Conservation (phyloP, 2,888 invertebrate genomes). For the Macropis europaea region DNA sequence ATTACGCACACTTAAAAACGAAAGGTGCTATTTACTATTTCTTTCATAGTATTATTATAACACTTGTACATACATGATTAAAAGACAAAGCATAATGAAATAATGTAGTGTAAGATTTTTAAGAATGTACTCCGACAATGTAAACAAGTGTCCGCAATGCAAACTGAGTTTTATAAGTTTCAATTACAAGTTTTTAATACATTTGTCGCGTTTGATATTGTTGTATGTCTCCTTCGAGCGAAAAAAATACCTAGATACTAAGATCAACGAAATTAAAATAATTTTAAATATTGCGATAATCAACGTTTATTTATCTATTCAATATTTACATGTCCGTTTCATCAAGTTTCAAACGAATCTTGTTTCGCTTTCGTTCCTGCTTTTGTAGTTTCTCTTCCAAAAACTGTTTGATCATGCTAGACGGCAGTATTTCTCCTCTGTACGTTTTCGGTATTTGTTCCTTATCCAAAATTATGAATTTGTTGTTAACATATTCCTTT, state of each 20-base stretch:
- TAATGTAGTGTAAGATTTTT: constrained; percentile 19
- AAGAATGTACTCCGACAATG: constrained; percentile 22
- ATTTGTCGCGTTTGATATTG: background rate
- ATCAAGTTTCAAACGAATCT: constrained; percentile 48
- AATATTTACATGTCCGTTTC: constrained; percentile 1
- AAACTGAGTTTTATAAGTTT: constrained; percentile 15
- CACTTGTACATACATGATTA: constrained; percentile 23
- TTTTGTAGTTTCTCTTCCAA: constrained; percentile 83
- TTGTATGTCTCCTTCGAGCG: background rate
- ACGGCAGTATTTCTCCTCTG: constrained; percentile 85
- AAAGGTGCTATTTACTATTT: constrained; percentile 62
- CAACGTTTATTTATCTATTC: constrained; percentile 11
- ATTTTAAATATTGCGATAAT: background rate
- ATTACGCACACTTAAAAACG: constrained; percentile 5
- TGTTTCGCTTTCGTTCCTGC: constrained; percentile 46
- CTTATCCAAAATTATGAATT: constrained; percentile 84
- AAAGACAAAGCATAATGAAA: constrained; percentile 8
- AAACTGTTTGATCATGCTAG: constrained; percentile 85
- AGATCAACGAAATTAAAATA: background rate
- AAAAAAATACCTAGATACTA: no score
- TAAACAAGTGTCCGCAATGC: constrained; percentile 17
- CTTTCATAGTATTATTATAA: constrained; percentile 58
- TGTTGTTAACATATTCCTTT: constrained; percentile 85
- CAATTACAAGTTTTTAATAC: constrained; percentile 35
- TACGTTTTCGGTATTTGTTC: constrained; percentile 82